Percentiles rank a stretch among this genome's conserved stretches.
Conservation (phyloP, 2,113 vertebrate species). For the Trochalopteron elliotii region DNA sequence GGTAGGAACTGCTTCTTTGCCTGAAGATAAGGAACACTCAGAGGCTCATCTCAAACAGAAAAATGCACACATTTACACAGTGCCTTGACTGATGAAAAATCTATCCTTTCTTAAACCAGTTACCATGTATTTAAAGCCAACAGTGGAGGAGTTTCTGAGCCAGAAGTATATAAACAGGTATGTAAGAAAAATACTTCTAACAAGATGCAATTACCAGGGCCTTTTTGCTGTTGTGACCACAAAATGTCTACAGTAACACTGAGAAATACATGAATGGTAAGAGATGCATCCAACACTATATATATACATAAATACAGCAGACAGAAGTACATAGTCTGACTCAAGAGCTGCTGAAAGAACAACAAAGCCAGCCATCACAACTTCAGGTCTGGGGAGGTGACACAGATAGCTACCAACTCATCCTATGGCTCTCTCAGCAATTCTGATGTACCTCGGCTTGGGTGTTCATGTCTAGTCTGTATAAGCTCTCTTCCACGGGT, state of each 20-base stretch:
- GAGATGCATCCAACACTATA: neutral
- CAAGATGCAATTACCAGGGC: neutral
- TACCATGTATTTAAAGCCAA: neutral
- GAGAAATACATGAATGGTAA: neutral
- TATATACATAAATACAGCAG: neutral
- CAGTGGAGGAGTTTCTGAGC: neutral
- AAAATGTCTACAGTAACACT: neutral
- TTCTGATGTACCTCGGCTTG: neutral
- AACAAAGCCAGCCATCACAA: neutral
- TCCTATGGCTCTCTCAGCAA: neutral
- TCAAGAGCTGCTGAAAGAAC: neutral
- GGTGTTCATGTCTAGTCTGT: neutral
- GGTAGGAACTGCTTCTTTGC: neutral
- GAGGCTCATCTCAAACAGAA: neutral
- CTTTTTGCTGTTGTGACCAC: neutral
- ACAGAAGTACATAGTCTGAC: neutral
- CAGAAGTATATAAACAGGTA: neutral
- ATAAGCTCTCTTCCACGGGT: neutral
- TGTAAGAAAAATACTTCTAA: neutral
- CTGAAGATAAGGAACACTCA: constrained; percentile 8
- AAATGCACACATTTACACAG: neutral
- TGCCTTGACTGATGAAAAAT: neutral
- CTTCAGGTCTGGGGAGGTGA: neutral
- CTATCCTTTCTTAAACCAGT: neutral
- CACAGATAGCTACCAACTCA: neutral